These are phyloP conservation scores for Odontomachus brunneus DNA, from an alignment of 1,140 invertebrate genomes.

Conservation along the genomic window DNA sequence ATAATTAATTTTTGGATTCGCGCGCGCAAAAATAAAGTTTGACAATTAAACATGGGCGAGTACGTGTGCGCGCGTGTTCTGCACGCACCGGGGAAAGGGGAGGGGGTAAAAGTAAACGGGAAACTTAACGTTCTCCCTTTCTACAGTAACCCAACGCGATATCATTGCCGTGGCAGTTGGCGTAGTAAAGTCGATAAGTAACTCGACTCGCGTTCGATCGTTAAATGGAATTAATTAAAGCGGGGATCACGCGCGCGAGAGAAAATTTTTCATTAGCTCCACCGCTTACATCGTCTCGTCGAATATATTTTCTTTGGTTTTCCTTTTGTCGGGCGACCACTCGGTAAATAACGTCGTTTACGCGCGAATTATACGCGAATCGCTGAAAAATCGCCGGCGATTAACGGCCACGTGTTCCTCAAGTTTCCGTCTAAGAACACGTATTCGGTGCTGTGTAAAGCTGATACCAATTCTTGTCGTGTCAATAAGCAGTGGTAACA, in stretches of 20 bases:
- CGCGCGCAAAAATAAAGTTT: constrained; percentile 18
- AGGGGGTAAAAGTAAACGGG: constrained; percentile 9
- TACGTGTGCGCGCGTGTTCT: background rate
- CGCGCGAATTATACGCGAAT: too few species aligned
- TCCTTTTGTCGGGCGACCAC: background rate
- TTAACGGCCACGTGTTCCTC: too few species aligned
- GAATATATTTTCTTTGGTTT: background rate
- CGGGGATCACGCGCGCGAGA: background rate
- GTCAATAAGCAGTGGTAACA: too few species aligned
- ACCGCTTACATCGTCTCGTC: background rate
- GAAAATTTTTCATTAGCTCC: constrained; percentile 25
- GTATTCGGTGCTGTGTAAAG: too few species aligned
- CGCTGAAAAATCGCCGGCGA: too few species aligned
- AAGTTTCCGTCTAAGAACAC: too few species aligned
- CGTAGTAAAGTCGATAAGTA: constrained; percentile 25
- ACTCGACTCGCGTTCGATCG: constrained; percentile 14
- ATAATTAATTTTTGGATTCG: constrained; percentile 57
- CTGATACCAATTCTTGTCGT: too few species aligned
- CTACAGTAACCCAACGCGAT: background rate
- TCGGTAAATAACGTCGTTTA: too few species aligned
- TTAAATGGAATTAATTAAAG: constrained; percentile 46
- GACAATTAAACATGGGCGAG: constrained; percentile 44
- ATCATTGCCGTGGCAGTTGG: background rate
- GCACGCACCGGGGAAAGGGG: too few species aligned
- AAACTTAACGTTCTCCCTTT: constrained; percentile 6